Evolutionary conservation across 23 tunicate species (phyloP).

Genomic region (Trididemnum miniatum): DNA sequence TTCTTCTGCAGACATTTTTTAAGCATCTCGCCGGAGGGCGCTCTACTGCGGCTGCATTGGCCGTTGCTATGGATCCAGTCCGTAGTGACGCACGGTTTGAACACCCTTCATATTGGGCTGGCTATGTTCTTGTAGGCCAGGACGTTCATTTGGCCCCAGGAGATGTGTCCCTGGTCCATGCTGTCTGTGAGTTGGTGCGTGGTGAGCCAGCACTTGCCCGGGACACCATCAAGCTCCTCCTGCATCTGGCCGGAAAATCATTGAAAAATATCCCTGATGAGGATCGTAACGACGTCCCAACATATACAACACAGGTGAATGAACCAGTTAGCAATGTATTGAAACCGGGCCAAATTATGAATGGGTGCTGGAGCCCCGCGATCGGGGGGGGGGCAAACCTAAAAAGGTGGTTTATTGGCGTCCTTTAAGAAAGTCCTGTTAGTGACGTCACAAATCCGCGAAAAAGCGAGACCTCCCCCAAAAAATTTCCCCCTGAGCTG

Average conservation of each 20-base stretch:
- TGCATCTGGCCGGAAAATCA: slow-evolving; percentile 52
- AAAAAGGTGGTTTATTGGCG: no score
- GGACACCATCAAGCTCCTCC: slow-evolving; percentile 41
- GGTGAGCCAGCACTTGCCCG: slow-evolving; percentile 20
- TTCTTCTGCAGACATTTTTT: slow-evolving; percentile 49
- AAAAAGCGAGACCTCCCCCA: no score
- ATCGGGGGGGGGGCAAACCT: no score
- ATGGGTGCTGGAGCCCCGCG: no score
- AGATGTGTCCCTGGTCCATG: slow-evolving; percentile 23
- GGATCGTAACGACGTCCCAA: slow-evolving; percentile 31
- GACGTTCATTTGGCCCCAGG: slow-evolving; percentile 19
- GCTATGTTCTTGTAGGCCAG: slow-evolving; percentile 65
- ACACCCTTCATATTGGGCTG: slow-evolving; percentile 93
- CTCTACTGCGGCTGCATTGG: slow-evolving; percentile 34
- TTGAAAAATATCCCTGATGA: slow-evolving; percentile 16
- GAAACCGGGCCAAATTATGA: no score
- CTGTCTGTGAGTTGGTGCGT: slow-evolving; percentile 36
- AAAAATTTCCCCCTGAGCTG: no score
- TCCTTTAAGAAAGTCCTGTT: no score
- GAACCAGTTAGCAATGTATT: no score
- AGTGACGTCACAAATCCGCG: no score
- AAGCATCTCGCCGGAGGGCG: slow-evolving; percentile 24
- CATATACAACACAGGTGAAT: slow-evolving; percentile 80
- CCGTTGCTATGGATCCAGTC: slow-evolving; percentile 39
- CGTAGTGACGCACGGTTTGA: slow-evolving; percentile 57